Percentiles rank a stretch among this genome's conserved stretches.
Conservation (phyloP, 2,888 invertebrate species). For the Doris montereyensis region DNA sequence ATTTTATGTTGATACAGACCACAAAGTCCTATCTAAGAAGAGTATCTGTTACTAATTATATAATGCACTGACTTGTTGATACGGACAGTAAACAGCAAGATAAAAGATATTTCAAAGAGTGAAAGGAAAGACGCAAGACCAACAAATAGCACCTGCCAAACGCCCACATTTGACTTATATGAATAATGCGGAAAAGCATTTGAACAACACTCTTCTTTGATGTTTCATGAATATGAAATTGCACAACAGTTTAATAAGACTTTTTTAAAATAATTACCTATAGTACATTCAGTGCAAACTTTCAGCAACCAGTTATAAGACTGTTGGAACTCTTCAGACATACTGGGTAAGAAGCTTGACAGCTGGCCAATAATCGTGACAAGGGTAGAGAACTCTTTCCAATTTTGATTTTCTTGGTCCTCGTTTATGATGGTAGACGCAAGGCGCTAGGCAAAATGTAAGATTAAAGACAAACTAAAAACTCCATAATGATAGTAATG, state of each 20-base stretch:
- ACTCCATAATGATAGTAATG: no score
- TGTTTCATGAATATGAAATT: neutral
- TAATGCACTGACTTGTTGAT: no score
- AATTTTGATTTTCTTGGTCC: slow-evolving; percentile 56
- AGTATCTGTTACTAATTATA: no score
- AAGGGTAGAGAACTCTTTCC: slow-evolving; percentile 61
- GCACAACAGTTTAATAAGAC: neutral
- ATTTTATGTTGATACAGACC: no score
- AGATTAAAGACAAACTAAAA: no score
- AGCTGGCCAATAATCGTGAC: slow-evolving; percentile 58
- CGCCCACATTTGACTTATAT: no score
- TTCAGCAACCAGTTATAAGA: slow-evolving; percentile 62
- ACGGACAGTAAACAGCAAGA: no score
- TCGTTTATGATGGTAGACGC: slow-evolving; percentile 60
- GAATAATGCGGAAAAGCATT: neutral
- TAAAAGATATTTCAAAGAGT: no score
- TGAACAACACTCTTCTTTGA: neutral
- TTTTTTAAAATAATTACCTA: slow-evolving; percentile 49
- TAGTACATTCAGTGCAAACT: slow-evolving; percentile 62
- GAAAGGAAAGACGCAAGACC: no score
- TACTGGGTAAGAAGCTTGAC: slow-evolving; percentile 51
- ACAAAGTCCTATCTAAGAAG: no score
- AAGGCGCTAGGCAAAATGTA: slow-evolving; percentile 55
- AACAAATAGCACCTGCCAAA: no score
- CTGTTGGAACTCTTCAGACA: slow-evolving; percentile 53